Percentiles rank a stretch among this genome's conserved stretches.
These are phyloP conservation scores for Esox niger DNA, from an alignment of 2,113 vertebrate species.

Conservation along the genomic window DNA sequence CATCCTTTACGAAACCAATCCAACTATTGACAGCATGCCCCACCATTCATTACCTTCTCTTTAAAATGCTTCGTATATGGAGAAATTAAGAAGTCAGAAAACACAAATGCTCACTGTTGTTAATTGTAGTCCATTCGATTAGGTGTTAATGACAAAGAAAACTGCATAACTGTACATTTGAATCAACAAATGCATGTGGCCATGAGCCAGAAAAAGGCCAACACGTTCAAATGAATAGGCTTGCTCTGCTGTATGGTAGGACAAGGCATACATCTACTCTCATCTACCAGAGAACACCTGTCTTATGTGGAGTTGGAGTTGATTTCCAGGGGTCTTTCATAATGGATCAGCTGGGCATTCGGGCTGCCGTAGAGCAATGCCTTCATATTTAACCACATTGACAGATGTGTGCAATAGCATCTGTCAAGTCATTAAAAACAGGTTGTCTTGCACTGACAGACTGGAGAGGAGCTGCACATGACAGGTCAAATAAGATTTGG, in stretches of 20 bases:
- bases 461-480: conserved; percentile 11
- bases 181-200: neutral
- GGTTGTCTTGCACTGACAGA: conserved; percentile 10
- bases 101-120: neutral
- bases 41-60: conserved; percentile 30
- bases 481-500: neutral
- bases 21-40: conserved; percentile 40
- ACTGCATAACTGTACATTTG: neutral
- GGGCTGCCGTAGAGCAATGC: conserved; percentile 20
- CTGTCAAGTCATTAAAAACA: conserved; percentile 17
- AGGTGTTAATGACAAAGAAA: neutral
- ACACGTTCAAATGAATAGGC: neutral
- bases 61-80: conserved; percentile 16
- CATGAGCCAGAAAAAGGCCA: neutral
- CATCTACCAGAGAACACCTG: conserved; percentile 44
- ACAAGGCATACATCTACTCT: conserved; percentile 31
- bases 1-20: conserved; percentile 50
- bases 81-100: neutral
- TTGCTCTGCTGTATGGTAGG: neutral
- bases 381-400: conserved; percentile 47
- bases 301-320: conserved; percentile 15
- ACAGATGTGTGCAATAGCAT: conserved; percentile 39
- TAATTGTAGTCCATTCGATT: neutral
- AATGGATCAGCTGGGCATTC: conserved; percentile 39
- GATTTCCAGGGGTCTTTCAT: conserved; percentile 19